Evolutionary conservation across 2,797 vertebrate species (phyloP).

Genomic region (Propithecus deckenii): DNA sequence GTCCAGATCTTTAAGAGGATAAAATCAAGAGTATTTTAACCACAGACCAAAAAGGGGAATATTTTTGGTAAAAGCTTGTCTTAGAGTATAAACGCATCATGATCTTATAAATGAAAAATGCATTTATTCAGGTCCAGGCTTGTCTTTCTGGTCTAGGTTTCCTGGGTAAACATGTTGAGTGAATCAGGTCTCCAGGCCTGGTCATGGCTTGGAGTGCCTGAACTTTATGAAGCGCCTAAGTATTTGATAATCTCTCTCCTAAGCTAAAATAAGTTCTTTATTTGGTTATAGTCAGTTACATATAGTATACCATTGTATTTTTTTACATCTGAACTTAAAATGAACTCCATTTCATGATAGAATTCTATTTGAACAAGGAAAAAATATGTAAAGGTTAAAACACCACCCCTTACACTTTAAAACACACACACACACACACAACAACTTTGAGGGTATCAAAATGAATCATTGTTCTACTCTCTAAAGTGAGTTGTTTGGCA

Average conservation of each 20-base stretch:
- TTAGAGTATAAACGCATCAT: slow-evolving; percentile 9
- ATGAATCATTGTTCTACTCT: neutral
- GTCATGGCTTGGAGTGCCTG: neutral
- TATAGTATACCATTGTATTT: neutral
- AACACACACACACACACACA: neutral
- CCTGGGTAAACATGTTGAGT: neutral
- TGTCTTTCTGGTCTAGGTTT: neutral
- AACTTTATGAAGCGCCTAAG: neutral
- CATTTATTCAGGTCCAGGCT: neutral
- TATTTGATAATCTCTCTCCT: neutral
- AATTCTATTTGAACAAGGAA: slow-evolving; percentile 58
- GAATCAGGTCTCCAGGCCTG: neutral
- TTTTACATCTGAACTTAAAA: slow-evolving; percentile 43
- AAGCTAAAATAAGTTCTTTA: slow-evolving; percentile 40
- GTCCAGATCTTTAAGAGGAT: neutral
- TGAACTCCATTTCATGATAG: slow-evolving; percentile 47
- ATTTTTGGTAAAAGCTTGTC: neutral
- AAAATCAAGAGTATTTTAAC: neutral
- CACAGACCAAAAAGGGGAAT: neutral
- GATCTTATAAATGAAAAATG: slow-evolving; percentile 18
- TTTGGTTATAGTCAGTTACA: slow-evolving; percentile 62
- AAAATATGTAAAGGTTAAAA: slow-evolving; percentile 12
- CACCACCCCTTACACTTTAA: neutral
- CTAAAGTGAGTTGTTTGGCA: neutral
- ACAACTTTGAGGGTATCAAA: neutral